phyloP scores from a whole-genome alignment of 2,113 vertebrate species.

The Pachypanchax playfairii region DNA sequence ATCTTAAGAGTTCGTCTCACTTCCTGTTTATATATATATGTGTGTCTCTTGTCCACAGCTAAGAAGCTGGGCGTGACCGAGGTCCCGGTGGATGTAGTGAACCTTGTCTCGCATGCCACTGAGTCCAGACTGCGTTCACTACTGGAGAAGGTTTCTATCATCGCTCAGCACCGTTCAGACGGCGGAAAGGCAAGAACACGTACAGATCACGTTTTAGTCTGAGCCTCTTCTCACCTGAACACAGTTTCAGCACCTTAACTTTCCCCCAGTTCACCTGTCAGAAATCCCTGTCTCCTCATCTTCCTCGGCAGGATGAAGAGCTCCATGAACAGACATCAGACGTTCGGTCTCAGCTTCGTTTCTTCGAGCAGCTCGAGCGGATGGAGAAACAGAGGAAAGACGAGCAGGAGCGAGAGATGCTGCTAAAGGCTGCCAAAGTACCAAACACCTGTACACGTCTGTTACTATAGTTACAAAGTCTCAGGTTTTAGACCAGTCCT shows the following conservation, averaged over 20 bases:
- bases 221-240: too few relatives aligned
- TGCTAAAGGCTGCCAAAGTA: constrained; percentile 85
- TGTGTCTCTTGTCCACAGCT: constrained; percentile 61
- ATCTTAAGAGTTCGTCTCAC: too few relatives aligned
- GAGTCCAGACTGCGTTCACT: constrained; percentile 82
- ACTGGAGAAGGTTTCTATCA: constrained; percentile 84
- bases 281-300: neutral
- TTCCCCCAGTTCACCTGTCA: neutral
- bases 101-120: constrained; percentile 87
- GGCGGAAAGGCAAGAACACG: constrained; percentile 74
- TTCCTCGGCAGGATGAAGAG: constrained; percentile 78
- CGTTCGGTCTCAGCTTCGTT: constrained; percentile 82
- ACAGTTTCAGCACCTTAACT: too few relatives aligned
- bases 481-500: too few relatives aligned
- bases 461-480: neutral
- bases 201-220: too few relatives aligned
- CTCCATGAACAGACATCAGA: constrained; percentile 78
- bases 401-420: constrained; percentile 86
- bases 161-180: constrained; percentile 87
- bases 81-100: constrained; percentile 84
- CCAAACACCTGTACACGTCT: neutral
- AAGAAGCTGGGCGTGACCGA: constrained; percentile 86
- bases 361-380: constrained; percentile 85
- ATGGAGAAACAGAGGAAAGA: constrained; percentile 87
- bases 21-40: too few relatives aligned